Conservation (phyloP, 1,140 invertebrate species). For the Drosophila trapezifrons region DNA sequence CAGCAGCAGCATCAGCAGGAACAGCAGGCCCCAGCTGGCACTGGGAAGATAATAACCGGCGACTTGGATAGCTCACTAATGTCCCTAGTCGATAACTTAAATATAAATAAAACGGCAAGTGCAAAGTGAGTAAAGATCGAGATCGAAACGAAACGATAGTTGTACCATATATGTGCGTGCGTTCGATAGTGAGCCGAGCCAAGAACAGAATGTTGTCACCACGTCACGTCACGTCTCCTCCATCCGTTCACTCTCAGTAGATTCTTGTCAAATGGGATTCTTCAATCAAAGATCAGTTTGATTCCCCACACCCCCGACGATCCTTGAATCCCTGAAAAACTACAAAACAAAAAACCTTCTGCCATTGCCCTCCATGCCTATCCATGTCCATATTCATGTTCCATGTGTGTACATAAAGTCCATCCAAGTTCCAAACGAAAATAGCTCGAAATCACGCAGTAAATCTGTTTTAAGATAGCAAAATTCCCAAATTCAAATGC, state of each 20-base stretch:
- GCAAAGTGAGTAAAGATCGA: conserved; percentile 87
- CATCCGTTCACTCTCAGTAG: conserved; percentile 23
- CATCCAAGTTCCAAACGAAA: conserved; percentile 17
- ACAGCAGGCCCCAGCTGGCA: conserved; percentile 82
- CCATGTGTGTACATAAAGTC: conserved; percentile 62
- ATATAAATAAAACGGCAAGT: conserved; percentile 92
- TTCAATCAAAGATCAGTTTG: conserved; percentile 6
- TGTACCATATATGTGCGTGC: conserved; percentile 45
- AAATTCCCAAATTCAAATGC: conserved; percentile 55
- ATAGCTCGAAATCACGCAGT: conserved; percentile 55
- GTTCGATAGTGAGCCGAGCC: conserved; percentile 36
- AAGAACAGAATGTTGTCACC: conserved; percentile 24
- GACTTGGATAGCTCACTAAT: conserved; percentile 96
- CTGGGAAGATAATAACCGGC: conserved; percentile 92
- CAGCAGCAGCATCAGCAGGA: conserved; percentile 80
- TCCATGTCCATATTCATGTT: conserved; percentile 61
- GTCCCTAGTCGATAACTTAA: conserved; percentile 94
- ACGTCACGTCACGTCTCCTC: conserved; percentile 7
- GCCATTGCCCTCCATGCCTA: conserved; percentile 13
- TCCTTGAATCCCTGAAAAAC: conserved; percentile 17
- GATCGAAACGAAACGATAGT: conserved; percentile 26
- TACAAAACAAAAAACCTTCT: background rate
- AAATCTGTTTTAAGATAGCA: conserved; percentile 46
- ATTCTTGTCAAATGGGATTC: conserved; percentile 4
- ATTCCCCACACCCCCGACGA: conserved; percentile 11